Evolutionary conservation across 1,140 invertebrate species (phyloP), one percentile per base, ranked within the genome.

Genomic region (Megathymus violae): DNA sequence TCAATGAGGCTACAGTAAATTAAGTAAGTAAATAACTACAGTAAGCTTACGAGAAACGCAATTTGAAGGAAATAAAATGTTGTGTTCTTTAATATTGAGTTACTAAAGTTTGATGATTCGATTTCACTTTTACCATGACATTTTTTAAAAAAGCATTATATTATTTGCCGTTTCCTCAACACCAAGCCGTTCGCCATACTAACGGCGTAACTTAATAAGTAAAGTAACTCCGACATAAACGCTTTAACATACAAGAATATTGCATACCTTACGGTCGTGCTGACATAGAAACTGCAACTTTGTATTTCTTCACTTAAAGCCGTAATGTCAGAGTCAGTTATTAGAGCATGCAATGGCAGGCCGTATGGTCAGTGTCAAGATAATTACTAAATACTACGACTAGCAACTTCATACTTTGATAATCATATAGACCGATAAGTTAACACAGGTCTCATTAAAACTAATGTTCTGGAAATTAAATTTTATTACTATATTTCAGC

Each of bases 401-500:
- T 67, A 48, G 40, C 56, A 46, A 54, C 59, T 56, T 38, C 58
- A 62, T 64, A 61, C 59, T 63, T 63, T 66, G 54, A 70, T 63
- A 65, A 58, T 70, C 36, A 66, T 51, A 14, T 3, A 22, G 36
- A 43, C 56, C 63, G 54, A 71, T 51, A 64, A 66, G 68, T 47
- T 66, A 46, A 70, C 47, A 6, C 47, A 6, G 40, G 52, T 19
- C 22, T 31, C 25, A 58, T 58, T 34, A 25, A 46, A 36, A 27
- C 10, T 59, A 47, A 59, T 59, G 36, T 31, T 16, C 31, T 22
- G 54, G 54, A 41, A 66, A 66, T 61, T 43, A 51, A 58, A 44
- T 41, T 58, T 64, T 62, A 65, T 64, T 65, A 66, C 59, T 48
- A 69, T 64, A 60, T 92, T 94, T 44, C 91, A 98, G 97, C 96